Percentiles rank a stretch among this genome's conserved stretches.
These are phyloP conservation scores for Stegana nigrithorax DNA, from an alignment of 2,888 invertebrate genomes.

Conservation along the genomic window DNA sequence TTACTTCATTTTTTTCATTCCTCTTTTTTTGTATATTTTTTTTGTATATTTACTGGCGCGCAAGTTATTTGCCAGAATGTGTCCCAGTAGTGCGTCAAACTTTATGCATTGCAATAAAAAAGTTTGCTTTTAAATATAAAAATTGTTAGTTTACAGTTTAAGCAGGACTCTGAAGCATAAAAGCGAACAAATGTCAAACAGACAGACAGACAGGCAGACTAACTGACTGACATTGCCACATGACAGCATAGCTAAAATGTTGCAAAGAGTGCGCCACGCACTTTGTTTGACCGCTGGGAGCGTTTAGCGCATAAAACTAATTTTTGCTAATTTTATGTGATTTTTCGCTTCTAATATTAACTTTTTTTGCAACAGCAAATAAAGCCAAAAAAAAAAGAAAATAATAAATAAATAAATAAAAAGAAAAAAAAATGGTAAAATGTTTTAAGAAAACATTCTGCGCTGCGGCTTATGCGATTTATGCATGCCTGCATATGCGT, in stretches of 20 bases:
- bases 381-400: background rate
- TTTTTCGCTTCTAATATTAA: conserved; percentile 33
- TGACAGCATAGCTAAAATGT: background rate
- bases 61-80: conserved; percentile 62
- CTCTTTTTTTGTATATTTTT: conserved; percentile 34
- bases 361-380: background rate
- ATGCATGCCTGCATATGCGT: background rate
- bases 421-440: conserved; percentile 24
- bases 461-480: background rate
- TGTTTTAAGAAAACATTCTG: too few species aligned
- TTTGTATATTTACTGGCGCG: too few species aligned
- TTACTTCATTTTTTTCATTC: conserved; percentile 2
- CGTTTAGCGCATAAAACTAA: conserved; percentile 57
- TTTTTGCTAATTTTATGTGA: conserved; percentile 62
- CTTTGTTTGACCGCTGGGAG: conserved; percentile 57
- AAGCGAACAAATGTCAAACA: too few species aligned
- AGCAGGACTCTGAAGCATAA: too few species aligned
- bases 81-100: conserved; percentile 57
- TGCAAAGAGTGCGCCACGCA: too few species aligned
- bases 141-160: conserved; percentile 33
- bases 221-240: background rate
- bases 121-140: conserved; percentile 59
- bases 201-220: too few species aligned
- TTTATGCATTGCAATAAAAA: conserved; percentile 61
- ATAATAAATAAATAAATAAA: conserved; percentile 20